A percentile compares a stretch with the other conserved stretches of the same genome.
These are phyloP conservation scores for Neogale vison DNA, from an alignment of 2,113 vertebrate genomes.

Conservation along the genomic window DNA sequence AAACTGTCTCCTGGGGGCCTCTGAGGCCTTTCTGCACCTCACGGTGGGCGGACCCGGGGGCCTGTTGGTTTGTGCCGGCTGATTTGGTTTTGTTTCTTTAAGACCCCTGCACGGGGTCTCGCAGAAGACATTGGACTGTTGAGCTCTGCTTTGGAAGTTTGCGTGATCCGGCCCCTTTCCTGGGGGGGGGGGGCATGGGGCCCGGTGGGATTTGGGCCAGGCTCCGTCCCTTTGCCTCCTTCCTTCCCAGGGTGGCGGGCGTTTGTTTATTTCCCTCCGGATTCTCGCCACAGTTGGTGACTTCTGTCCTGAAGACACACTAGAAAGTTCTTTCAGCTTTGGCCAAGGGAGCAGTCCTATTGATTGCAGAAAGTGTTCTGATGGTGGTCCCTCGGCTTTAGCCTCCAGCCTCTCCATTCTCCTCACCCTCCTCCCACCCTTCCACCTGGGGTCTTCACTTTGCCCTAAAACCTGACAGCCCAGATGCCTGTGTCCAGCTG, in stretches of 20 bases:
- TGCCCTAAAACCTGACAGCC: neutral
- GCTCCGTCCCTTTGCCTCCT: accelerated
- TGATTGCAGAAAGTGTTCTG: no score
- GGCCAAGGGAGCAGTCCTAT: accelerated
- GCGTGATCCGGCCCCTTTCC: neutral
- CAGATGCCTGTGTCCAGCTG: neutral
- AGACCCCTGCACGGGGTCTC: neutral
- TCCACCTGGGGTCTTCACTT: accelerated
- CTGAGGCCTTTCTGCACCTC: accelerated
- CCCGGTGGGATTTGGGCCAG: neutral
- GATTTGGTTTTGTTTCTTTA: neutral
- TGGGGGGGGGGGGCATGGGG: neutral
- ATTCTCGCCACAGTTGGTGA: neutral
- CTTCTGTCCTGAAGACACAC: neutral
- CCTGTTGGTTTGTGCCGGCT: neutral
- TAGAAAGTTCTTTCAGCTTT: neutral
- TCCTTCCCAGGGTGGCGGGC: neutral
- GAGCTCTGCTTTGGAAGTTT: no score
- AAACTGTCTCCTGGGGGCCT: neutral
- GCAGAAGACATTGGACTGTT: accelerated
- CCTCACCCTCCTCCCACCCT: neutral
- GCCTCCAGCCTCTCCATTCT: neutral
- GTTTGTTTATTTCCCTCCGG: no score
- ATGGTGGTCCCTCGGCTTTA: accelerated
- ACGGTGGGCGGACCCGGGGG: accelerated